Evolutionary conservation across 2,797 vertebrate species (phyloP), one percentile per base, ranked within the genome.

Genomic region (Orientallactaga sibirica): DNA sequence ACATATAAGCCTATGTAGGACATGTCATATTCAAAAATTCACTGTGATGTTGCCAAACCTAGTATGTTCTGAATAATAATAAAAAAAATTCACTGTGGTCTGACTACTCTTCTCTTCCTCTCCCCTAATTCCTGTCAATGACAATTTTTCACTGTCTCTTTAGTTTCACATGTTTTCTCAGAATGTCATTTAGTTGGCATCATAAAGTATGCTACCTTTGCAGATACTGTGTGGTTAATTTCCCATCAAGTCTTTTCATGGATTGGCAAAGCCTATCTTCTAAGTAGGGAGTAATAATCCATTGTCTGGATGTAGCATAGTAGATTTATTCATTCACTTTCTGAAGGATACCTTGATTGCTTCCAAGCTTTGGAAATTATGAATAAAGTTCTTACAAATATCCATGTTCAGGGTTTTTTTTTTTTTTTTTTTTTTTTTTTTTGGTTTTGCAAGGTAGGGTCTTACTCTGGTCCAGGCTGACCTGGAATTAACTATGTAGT

Each of bases 141-240:
- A 29, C 25, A 20, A 55, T 8, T 88, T 93, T 93, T 71, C 7
- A 41, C 11, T 83, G 18, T 93, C 16, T 84, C n/a, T n/a, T 29
- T 20, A 74, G 64, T 62, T 86, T 61, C n/a, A 11, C 29, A 27
- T 67, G 55, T 71, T 61, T 25, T 20, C 16, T 62, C 24, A 76
- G 5, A 89, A 89, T 79, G 55, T 81, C 29, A 62, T 79, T 33
- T 25, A 74, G 6, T 68, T 83, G 77, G 18, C 73, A 92, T 90
- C 58, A 27, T n/a, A 81, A 20, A 61, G 3, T 27, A 68, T 74
- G 61, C 58, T 37, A n/a, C 14, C 18, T 92, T 88, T 80, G 78
- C 37, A 88, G 11, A 66, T 61, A 78, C 48, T 48, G 10, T 37
- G 9, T 25, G 37, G 12, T 66, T 88, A 92, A 14, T 4, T 9